These are phyloP conservation scores for Eurystomus gularis DNA, from an alignment of 2,113 vertebrate genomes.

Conservation along the genomic window DNA sequence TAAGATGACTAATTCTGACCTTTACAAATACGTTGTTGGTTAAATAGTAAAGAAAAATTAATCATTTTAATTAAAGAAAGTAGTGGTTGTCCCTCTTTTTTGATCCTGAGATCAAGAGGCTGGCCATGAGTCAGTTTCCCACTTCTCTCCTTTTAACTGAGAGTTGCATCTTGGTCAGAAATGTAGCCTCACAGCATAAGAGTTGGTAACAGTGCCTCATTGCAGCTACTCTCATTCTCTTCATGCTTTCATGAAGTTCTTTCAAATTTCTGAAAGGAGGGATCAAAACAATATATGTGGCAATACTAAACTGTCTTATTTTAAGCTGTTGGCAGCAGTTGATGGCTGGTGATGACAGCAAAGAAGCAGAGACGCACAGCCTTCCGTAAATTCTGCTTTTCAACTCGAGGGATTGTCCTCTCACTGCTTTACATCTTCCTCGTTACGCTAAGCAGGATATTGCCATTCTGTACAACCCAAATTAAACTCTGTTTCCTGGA, in stretches of 20 bases:
- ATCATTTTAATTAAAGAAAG: background rate
- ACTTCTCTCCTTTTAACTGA: background rate
- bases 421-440: too few relatives aligned
- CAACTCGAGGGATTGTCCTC: too few relatives aligned
- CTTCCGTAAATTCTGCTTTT: too few relatives aligned
- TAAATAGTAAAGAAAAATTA: background rate
- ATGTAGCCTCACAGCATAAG: background rate
- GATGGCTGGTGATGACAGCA: too few relatives aligned
- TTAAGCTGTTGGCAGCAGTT: too few relatives aligned
- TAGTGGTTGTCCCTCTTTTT: background rate
- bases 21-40: background rate
- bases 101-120: background rate
- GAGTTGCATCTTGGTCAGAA: background rate
- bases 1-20: background rate
- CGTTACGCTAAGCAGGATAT: too few relatives aligned
- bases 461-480: too few relatives aligned
- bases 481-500: too few relatives aligned
- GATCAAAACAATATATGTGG: rapidly evolving
- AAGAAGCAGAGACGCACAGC: too few relatives aligned
- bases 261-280: background rate
- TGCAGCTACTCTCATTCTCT: background rate
- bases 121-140: background rate
- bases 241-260: background rate
- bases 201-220: background rate
- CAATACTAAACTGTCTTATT: too few relatives aligned